Evolutionary conservation across 2,113 vertebrate species (phyloP), one percentile per base, ranked within the genome.

Genomic region (Rhinoptilus africanus): DNA sequence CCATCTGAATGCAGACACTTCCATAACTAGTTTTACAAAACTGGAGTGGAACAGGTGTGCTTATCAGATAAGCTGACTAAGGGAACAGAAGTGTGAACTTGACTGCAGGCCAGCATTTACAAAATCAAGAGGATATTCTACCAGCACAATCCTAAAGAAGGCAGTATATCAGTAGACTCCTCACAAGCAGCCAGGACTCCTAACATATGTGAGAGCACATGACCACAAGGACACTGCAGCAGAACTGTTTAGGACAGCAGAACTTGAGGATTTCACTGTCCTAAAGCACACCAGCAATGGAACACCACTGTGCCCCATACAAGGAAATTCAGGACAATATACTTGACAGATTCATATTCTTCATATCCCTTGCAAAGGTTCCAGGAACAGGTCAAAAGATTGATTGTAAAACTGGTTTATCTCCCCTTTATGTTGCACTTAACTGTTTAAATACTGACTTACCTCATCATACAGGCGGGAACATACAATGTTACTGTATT

Each of bases 401-500:
- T 0, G 8, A 41, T 0, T 45, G 13, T 59, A 76, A 89, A 32
- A 57, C 3, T 13, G 14, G 23, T 34, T 78, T 75, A 22, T 56
- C 23, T 83, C 50, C 48, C 10, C 21, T 83, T 28, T 20, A 27
- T 43, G 30, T 28, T 39, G 63, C 59, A 68, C 14, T 22, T 60
- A 28, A 26, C 28, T 19, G 50, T 24, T 64, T 1, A 50, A 86
- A 51, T 39, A 27, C 12, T 14, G 10, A 84, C 98, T 96, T 91
- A 99, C 99, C 99, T 99, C 98, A 5, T 99, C 98, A 6, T 99
- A 99, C 10, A 96, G 97, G 90, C 95, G 98, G 5, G 99, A 99
- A 78, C 96, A 98, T 43, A 98, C 11, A 0, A 99, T 97, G 12
- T 99, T 99, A 32, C 99, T 99, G 98, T 98, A 99, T 39, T 98